Evolutionary conservation across 2,888 invertebrate species (phyloP).

Genomic region (Cheilosia variabilis): DNA sequence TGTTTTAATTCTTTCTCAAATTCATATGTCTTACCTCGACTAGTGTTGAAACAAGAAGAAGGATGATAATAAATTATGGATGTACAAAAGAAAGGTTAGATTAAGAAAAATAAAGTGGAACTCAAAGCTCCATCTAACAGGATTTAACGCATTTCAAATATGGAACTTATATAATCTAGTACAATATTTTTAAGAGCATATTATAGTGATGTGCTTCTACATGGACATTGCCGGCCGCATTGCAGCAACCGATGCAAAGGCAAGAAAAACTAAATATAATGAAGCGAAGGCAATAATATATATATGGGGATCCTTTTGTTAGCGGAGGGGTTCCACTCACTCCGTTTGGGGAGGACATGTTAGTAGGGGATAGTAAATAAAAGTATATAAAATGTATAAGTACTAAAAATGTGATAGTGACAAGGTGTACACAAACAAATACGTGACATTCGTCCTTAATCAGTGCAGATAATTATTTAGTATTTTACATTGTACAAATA

Average conservation of each 20-base stretch:
- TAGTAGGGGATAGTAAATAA: not conserved
- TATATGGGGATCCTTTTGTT: constrained; percentile 5
- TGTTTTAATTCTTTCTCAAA: too few species aligned
- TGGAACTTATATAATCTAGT: not conserved
- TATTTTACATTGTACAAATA: too few species aligned
- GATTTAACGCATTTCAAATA: too few species aligned
- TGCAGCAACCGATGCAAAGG: constrained; percentile 19
- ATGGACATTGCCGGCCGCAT: constrained; percentile 16
- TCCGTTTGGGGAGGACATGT: constrained; percentile 1
- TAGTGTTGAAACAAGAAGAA: too few species aligned
- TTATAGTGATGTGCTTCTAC: not conserved
- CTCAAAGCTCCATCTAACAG: too few species aligned
- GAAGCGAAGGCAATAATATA: not conserved
- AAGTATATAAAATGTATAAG: not conserved
- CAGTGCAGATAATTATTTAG: too few species aligned
- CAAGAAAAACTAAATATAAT: not conserved
- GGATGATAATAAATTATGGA: too few species aligned
- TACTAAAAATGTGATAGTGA: not conserved
- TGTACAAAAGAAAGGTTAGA: too few species aligned
- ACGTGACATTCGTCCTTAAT: too few species aligned
- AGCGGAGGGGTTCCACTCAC: not conserved
- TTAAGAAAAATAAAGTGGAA: too few species aligned
- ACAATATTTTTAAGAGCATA: not conserved
- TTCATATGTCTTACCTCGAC: too few species aligned
- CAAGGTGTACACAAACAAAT: too few species aligned